phyloP scores from a whole-genome alignment of 1,140 invertebrate genomes.

The Drosophila pandora region DNA sequence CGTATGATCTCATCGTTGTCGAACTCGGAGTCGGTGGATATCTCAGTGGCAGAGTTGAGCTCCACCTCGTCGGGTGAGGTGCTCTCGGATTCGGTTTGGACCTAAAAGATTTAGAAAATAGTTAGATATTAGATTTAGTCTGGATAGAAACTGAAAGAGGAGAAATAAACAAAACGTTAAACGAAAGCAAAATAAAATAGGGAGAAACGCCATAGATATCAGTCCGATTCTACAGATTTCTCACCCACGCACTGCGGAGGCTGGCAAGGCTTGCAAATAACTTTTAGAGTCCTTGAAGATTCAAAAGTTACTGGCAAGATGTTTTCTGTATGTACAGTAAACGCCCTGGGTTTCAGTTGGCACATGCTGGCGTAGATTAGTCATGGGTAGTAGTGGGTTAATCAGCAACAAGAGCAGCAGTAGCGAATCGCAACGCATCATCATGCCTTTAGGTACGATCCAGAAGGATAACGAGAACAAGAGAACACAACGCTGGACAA shows the following conservation, averaged over 20 bases:
- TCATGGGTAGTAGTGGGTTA: constrained; percentile 57
- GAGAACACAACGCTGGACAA: constrained; percentile 53
- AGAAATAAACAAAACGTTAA: constrained; percentile 43
- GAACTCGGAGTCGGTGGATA: constrained; percentile 96
- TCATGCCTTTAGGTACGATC: constrained; percentile 83
- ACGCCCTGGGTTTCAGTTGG: constrained; percentile 5
- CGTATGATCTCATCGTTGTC: constrained; percentile 91
- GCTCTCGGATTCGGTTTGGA: constrained; percentile 89
- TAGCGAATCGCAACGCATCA: constrained; percentile 17
- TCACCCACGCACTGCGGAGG: constrained; percentile 1
- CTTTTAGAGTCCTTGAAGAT: no score
- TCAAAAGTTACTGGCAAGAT: no score
- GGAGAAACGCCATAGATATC: constrained; percentile 19
- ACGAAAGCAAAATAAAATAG: constrained; percentile 37
- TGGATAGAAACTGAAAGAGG: constrained; percentile 9
- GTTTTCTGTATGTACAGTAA: constrained; percentile 20
- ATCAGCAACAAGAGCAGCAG: constrained; percentile 51
- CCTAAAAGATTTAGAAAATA: constrained; percentile 56
- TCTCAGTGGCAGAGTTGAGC: constrained; percentile 94
- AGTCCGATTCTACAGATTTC: constrained; percentile 19
- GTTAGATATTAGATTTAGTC: background rate
- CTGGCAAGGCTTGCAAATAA: background rate
- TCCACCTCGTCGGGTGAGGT: constrained; percentile 88
- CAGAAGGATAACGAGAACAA: constrained; percentile 70
- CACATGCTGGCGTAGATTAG: constrained; percentile 63